phyloP scores from a whole-genome alignment of 2,797 vertebrate species.

The Lophotriccus pileatus region DNA sequence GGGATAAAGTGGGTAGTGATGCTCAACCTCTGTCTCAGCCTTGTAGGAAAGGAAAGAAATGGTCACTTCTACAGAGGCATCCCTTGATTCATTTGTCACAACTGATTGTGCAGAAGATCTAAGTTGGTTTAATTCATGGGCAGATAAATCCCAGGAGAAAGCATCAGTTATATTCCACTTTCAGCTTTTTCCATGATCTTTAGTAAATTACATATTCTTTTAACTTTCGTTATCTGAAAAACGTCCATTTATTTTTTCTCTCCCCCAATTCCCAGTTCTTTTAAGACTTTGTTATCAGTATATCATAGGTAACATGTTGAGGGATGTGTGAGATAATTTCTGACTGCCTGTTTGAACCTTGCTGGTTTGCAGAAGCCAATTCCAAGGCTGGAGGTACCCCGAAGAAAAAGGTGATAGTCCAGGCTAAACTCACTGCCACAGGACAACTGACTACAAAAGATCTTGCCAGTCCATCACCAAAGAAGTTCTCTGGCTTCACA shows the following conservation, averaged over 20 bases:
- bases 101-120: too few relatives aligned
- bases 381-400: constrained; percentile 85
- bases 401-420: constrained; percentile 88
- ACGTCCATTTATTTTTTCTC: accelerated
- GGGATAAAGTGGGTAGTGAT: neutral
- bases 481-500: constrained; percentile 96
- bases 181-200: neutral
- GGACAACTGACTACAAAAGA: constrained; percentile 74
- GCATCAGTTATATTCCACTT: neutral
- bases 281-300: neutral
- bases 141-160: neutral
- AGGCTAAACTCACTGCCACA: constrained; percentile 84
- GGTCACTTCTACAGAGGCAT: accelerated
- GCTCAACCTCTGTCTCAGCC: neutral
- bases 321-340: neutral
- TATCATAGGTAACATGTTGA: neutral
- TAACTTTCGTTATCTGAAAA: neutral
- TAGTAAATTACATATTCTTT: neutral
- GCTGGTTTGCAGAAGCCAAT: constrained; percentile 80
- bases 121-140: neutral
- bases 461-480: constrained; percentile 80
- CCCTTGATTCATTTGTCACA: neutral
- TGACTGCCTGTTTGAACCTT: neutral
- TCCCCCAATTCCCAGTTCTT: neutral
- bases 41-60: neutral